phyloP scores from a whole-genome alignment of 2,113 vertebrate genomes.

The Poeciliopsis prolifica region DNA sequence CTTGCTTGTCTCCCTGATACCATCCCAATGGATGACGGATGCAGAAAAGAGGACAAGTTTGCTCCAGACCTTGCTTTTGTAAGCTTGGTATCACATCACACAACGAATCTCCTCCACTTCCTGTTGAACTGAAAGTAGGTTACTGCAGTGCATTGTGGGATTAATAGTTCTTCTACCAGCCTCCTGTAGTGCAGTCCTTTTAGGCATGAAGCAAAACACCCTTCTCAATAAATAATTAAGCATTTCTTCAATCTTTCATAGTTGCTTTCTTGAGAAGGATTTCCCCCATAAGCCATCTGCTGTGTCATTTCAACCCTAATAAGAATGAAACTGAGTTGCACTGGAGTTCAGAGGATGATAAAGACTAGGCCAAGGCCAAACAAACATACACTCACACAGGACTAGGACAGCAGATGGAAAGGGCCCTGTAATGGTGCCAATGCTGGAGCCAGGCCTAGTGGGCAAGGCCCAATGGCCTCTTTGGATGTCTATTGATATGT shows the following conservation, averaged over 20 bases:
- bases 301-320: conserved; percentile 60
- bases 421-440: conserved; percentile 43
- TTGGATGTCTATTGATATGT: conserved; percentile 57
- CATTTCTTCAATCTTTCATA: conserved; percentile 57
- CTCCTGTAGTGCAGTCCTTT: too few species aligned
- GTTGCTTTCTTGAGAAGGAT: conserved; percentile 43
- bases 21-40: too few species aligned
- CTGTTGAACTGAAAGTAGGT: too few species aligned
- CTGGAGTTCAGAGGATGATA: conserved; percentile 55
- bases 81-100: too few species aligned
- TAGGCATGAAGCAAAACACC: too few species aligned
- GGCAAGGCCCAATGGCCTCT: conserved; percentile 46
- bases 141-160: too few species aligned
- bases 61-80: too few species aligned
- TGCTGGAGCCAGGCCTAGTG: conserved; percentile 55
- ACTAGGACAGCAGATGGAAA: conserved; percentile 72
- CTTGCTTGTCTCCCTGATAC: too few species aligned
- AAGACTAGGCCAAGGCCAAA: conserved; percentile 20
- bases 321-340: conserved; percentile 48
- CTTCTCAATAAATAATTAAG: too few species aligned
- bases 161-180: too few species aligned
- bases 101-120: too few species aligned
- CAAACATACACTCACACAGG: conserved; percentile 6
- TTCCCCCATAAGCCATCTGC: conserved; percentile 66
- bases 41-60: too few species aligned